phyloP scores from a whole-genome alignment of 2,113 vertebrate genomes.

The Corythornis vintsioides region DNA sequence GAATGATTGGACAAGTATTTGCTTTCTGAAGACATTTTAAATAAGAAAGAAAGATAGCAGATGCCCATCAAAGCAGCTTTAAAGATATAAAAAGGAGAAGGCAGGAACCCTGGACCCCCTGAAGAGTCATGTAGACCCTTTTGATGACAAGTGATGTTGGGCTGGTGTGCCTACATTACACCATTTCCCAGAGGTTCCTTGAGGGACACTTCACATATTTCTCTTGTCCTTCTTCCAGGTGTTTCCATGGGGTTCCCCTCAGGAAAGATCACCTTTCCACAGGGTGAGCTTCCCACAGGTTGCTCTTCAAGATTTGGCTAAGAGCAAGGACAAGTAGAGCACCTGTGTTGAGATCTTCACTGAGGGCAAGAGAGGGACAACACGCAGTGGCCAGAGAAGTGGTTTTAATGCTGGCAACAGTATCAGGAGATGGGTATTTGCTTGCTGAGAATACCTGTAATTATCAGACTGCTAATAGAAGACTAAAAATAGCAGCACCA shows the following conservation, averaged over 20 bases:
- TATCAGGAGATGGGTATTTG: not conserved
- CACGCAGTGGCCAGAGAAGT: not conserved
- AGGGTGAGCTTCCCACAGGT: accelerated
- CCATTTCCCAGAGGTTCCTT: not conserved
- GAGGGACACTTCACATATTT: not conserved
- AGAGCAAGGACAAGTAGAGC: not conserved
- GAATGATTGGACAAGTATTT: not conserved
- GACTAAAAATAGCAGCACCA: not conserved
- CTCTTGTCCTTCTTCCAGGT: not conserved
- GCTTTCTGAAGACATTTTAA: not conserved
- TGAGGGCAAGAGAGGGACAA: not conserved
- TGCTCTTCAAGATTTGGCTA: not conserved
- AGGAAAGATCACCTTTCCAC: not conserved
- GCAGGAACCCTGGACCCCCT: not conserved
- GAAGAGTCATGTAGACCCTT: not conserved
- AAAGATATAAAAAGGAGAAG: not conserved
- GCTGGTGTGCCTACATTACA: not conserved
- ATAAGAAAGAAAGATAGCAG: not conserved
- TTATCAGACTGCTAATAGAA: not conserved
- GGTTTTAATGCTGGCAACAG: not conserved
- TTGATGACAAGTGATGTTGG: accelerated
- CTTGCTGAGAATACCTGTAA: not conserved
- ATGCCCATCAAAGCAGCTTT: not conserved
- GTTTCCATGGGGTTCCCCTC: not conserved
- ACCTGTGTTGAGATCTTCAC: not conserved